These are phyloP conservation scores for Vidua chalybeata DNA, from an alignment of 2,113 vertebrate genomes.

Conservation along the genomic window DNA sequence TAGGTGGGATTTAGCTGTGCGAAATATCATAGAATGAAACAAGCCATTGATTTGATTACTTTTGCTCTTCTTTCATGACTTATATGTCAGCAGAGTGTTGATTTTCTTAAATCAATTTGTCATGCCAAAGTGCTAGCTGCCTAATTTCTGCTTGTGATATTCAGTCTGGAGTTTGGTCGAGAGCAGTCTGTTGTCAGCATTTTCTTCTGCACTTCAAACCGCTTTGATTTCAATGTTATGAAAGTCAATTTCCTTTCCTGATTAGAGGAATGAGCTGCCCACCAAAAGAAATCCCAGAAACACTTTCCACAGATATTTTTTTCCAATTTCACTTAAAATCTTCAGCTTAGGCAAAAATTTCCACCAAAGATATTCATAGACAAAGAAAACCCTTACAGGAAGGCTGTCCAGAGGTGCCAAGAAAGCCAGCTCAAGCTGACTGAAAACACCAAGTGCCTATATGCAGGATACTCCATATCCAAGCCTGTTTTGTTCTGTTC, in stretches of 20 bases:
- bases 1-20: not conserved
- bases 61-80: not conserved
- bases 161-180: not conserved
- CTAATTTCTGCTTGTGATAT: not conserved
- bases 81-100: not conserved
- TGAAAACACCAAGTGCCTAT: not conserved
- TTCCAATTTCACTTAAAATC: not conserved
- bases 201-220: not conserved
- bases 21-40: not conserved
- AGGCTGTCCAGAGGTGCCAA: not conserved
- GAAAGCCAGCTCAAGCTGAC: not conserved
- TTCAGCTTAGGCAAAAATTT: not conserved
- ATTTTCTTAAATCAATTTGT: not conserved
- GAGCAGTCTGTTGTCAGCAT: not conserved
- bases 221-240: not conserved
- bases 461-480: not conserved
- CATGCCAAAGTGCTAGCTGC: not conserved
- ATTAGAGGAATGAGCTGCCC: not conserved
- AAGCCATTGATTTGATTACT: not conserved
- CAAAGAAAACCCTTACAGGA: not conserved
- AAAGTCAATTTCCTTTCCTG: not conserved
- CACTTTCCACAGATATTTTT: not conserved
- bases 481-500: not conserved
- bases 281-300: not conserved
- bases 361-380: not conserved